Conservation (phyloP, 2,797 vertebrate genomes). For the Malurus splendens region DNA sequence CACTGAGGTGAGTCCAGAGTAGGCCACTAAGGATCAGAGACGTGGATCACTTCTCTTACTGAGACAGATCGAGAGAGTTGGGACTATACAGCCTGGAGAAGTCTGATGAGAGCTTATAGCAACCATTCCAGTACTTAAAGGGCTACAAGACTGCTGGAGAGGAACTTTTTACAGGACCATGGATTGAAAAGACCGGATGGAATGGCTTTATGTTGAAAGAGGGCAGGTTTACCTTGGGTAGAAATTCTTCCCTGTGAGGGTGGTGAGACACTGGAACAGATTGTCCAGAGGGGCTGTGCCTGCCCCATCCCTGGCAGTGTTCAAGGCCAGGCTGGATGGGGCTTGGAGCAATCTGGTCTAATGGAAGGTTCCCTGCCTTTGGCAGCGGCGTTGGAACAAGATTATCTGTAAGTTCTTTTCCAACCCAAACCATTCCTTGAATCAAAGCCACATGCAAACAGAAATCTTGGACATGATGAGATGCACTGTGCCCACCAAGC, state of each 20-base stretch:
- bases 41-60: neutral
- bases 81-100: neutral
- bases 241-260: neutral
- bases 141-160: neutral
- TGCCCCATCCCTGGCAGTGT: neutral
- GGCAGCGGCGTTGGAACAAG: neutral
- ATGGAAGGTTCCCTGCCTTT: neutral
- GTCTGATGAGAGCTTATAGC: neutral
- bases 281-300: neutral
- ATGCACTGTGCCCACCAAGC: neutral
- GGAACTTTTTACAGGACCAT: neutral
- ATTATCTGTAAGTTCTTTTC: neutral
- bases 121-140: neutral
- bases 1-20: neutral
- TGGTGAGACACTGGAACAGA: neutral
- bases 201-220: neutral
- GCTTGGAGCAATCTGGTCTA: neutral
- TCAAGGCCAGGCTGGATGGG: neutral
- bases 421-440: neutral
- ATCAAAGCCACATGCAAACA: neutral
- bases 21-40: neutral
- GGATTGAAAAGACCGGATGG: neutral
- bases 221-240: neutral
- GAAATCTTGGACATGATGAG: neutral
- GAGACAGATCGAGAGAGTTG: neutral